phyloP scores from a whole-genome alignment of 2,113 vertebrate genomes.

The Nyctibius bracteatus region DNA sequence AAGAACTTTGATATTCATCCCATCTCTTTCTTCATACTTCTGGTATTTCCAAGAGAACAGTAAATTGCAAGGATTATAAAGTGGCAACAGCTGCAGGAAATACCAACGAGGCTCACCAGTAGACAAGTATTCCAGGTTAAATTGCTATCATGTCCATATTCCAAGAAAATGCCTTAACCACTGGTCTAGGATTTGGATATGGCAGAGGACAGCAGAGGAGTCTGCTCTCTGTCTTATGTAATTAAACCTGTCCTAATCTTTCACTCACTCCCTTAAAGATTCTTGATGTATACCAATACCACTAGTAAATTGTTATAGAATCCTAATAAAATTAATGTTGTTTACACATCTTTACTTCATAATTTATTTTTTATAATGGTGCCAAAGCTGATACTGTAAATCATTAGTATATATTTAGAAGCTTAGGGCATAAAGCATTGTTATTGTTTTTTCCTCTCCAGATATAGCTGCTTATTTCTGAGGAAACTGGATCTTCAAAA shows the following conservation, averaged over 20 bases:
- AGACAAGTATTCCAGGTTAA: background rate
- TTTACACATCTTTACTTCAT: background rate
- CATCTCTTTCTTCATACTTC: background rate
- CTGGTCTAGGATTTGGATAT: background rate
- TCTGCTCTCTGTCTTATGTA: background rate
- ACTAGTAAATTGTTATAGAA: background rate
- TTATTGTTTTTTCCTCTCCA: background rate
- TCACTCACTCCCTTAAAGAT: background rate
- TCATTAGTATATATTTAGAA: background rate
- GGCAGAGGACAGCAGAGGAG: background rate
- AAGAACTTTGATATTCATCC: background rate
- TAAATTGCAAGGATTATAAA: background rate
- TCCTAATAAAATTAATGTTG: background rate
- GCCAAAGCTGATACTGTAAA: background rate
- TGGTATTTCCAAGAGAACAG: background rate
- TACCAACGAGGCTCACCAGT: background rate
- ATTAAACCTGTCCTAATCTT: background rate
- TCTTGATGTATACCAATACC: background rate
- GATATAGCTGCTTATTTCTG: background rate
- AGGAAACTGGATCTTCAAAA: constrained; percentile 1
- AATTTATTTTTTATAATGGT: background rate
- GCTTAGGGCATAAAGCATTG: background rate
- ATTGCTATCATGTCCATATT: background rate
- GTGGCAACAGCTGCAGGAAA: background rate
- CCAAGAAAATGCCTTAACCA: background rate